These are phyloP conservation scores for Noctua comes DNA, from an alignment of 2,888 invertebrate species.

Conservation along the genomic window DNA sequence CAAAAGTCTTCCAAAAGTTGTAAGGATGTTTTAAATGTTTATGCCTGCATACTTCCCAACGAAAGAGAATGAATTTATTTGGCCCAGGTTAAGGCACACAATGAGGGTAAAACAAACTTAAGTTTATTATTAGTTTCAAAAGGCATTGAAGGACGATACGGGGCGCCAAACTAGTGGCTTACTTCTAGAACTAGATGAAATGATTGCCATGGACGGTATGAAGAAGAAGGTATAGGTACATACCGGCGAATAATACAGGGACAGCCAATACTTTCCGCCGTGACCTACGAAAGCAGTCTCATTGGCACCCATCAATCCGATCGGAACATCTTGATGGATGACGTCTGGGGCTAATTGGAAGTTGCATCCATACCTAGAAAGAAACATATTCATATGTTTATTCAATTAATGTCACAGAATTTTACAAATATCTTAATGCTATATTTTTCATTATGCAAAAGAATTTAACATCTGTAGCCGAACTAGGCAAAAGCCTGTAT, in stretches of 20 bases:
- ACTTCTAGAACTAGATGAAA: not conserved
- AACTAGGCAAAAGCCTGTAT: too few species aligned
- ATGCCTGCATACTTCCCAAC: not conserved
- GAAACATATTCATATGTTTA: not conserved
- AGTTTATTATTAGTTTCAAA: not conserved
- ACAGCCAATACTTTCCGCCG: constrained; percentile 87
- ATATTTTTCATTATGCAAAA: too few species aligned
- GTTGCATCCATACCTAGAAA: constrained; percentile 86
- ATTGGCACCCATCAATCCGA: constrained; percentile 82
- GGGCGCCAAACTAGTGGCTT: not conserved
- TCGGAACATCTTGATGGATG: constrained; percentile 79
- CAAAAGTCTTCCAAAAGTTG: not conserved
- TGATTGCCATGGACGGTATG: not conserved
- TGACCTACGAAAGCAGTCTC: constrained; percentile 87
- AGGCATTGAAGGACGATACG: not conserved
- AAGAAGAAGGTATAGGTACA: not conserved
- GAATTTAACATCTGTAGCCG: too few species aligned
- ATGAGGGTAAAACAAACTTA: too few species aligned
- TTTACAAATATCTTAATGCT: too few species aligned
- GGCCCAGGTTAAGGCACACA: not conserved
- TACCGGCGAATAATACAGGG: constrained; percentile 87
- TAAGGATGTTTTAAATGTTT: not conserved
- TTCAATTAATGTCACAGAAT: too few species aligned
- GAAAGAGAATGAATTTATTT: not conserved
- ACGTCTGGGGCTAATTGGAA: constrained; percentile 83